These are phyloP conservation scores for Callosobruchus maculatus DNA, from an alignment of 2,888 invertebrate species.

Conservation along the genomic window DNA sequence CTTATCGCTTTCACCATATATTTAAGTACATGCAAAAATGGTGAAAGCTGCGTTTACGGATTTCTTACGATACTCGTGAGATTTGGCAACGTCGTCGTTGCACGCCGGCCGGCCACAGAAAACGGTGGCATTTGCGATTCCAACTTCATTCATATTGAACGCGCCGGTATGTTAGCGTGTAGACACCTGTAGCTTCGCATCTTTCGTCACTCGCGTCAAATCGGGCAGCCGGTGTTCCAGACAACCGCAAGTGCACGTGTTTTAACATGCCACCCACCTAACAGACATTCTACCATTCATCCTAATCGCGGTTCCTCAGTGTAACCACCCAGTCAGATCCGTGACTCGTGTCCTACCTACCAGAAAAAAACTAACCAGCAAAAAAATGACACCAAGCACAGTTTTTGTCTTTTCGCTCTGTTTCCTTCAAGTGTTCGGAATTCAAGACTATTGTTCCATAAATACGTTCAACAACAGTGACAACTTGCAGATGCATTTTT, in stretches of 20 bases:
- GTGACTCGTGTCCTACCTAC: not conserved
- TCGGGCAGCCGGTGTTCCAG: not conserved
- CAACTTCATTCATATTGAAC: not conserved
- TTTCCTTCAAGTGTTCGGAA: conserved; percentile 4
- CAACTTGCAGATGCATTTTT: conserved; percentile 64
- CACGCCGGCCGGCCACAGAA: not conserved
- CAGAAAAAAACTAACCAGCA: not conserved
- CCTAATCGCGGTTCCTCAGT: not conserved
- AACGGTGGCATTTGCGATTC: not conserved
- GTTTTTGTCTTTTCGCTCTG: not conserved
- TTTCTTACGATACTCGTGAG: not conserved
- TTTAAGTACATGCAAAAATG: too few relatives aligned
- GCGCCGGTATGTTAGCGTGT: not conserved
- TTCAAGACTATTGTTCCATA: conserved; percentile 57
- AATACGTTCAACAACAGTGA: conserved; percentile 56
- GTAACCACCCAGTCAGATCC: not conserved
- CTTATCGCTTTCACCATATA: too few relatives aligned
- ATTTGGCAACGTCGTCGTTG: not conserved
- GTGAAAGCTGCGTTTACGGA: not conserved
- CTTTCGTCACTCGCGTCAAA: not conserved
- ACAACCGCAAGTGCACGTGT: not conserved
- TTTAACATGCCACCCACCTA: not conserved
- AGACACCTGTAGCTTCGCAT: not conserved
- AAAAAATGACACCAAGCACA: not conserved
- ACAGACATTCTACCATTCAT: not conserved